phyloP scores from a whole-genome alignment of 2,797 vertebrate genomes.

The Coendou prehensilis region DNA sequence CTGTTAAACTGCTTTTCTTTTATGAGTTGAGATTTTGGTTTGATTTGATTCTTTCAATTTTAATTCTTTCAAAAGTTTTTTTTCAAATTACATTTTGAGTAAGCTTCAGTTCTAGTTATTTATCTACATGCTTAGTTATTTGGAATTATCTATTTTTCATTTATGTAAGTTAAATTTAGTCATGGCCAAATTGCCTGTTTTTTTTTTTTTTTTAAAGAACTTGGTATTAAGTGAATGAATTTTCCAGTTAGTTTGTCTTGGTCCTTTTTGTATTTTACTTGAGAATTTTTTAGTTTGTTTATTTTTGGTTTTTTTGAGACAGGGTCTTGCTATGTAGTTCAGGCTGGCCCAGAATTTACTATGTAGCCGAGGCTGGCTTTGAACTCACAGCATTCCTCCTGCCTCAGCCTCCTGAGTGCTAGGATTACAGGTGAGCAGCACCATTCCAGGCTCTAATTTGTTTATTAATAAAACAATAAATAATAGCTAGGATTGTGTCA shows the following conservation, averaged over 20 bases:
- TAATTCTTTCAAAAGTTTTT: constrained; percentile 32
- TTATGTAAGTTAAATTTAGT: constrained; percentile 70
- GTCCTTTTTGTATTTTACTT: constrained; percentile 52
- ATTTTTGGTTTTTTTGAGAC: not conserved
- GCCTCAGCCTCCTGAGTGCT: not conserved
- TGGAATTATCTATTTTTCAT: constrained; percentile 49
- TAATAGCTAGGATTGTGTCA: not conserved
- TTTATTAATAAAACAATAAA: constrained; percentile 30
- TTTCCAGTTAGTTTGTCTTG: constrained; percentile 65
- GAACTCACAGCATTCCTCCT: not conserved
- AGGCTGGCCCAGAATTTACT: not conserved
- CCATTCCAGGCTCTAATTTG: not conserved
- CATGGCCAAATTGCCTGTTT: not conserved
- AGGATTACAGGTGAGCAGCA: not conserved
- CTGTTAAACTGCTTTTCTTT: constrained; percentile 42
- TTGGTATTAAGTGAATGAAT: constrained; percentile 68
- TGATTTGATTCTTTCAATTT: constrained; percentile 58
- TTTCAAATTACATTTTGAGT: constrained; percentile 58
- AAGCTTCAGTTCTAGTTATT: constrained; percentile 37
- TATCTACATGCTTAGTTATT: constrained; percentile 42
- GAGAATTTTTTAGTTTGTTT: constrained; percentile 12
- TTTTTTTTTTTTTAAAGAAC: constrained; percentile 33
- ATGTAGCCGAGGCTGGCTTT: not conserved
- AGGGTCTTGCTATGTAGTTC: not conserved
- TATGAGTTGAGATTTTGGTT: constrained; percentile 29